Conservation (phyloP, 2,888 invertebrate species). For the Noctua fimbriata region DNA sequence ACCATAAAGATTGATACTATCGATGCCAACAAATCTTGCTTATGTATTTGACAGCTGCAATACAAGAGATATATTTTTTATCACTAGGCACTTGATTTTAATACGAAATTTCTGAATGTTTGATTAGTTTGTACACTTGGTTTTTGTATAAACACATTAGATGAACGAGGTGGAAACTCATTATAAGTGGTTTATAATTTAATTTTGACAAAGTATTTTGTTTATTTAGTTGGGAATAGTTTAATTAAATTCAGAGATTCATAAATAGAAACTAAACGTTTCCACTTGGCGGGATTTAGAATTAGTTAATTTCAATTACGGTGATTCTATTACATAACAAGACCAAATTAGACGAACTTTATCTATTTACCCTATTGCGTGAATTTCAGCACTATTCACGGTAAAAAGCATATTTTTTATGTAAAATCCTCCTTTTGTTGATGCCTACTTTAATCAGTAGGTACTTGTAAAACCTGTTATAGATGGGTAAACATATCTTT, state of each 20-base stretch:
- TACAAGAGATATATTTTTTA: too few species aligned
- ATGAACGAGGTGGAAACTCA: not conserved
- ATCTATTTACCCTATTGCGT: not conserved
- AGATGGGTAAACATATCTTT: not conserved
- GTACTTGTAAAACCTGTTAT: not conserved
- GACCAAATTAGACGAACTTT: not conserved
- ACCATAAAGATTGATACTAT: too few species aligned
- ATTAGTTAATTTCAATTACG: not conserved
- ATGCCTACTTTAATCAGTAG: not conserved
- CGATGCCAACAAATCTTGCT: too few species aligned
- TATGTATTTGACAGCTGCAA: too few species aligned
- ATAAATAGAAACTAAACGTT: not conserved
- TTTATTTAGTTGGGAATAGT: not conserved
- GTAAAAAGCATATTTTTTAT: not conserved
- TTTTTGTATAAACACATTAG: not conserved
- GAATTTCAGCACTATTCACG: not conserved
- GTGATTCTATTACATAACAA: not conserved
- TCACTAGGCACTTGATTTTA: too few species aligned
- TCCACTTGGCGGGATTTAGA: not conserved
- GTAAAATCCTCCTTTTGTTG: not conserved
- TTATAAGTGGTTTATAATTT: not conserved
- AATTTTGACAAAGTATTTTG: not conserved
- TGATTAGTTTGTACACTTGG: not conserved
- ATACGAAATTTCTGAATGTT: too few species aligned
- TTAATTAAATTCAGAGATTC: not conserved